Percentiles rank a stretch among this genome's conserved stretches.
These are phyloP conservation scores for Pimpla rufipes DNA, from an alignment of 2,888 invertebrate genomes.

Conservation along the genomic window DNA sequence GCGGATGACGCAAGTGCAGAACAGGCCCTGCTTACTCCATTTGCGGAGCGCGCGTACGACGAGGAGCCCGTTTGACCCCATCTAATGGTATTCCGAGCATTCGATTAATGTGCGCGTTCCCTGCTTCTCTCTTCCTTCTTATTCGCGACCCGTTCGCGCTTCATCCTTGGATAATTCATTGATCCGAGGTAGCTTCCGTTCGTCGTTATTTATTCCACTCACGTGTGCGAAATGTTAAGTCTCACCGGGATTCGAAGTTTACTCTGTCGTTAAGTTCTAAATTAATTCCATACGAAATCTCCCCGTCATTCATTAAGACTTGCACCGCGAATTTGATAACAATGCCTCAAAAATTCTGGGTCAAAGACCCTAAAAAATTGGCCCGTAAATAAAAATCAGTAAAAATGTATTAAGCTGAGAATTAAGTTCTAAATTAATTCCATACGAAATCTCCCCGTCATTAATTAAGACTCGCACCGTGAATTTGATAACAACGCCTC, in stretches of 20 bases:
- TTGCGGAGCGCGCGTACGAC: conserved; percentile 41
- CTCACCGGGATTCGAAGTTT: background rate
- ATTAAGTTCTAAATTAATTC: too few species aligned
- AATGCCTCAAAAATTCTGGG: too few species aligned
- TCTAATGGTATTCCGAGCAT: conserved; percentile 76
- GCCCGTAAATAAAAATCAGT: too few species aligned
- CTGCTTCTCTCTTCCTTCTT: conserved; percentile 42
- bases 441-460: too few species aligned
- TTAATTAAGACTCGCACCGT: too few species aligned
- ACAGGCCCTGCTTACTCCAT: conserved; percentile 7
- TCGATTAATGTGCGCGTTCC: conserved; percentile 75
- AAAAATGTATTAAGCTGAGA: too few species aligned
- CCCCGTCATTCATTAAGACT: too few species aligned
- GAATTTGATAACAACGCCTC: too few species aligned
- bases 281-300: too few species aligned
- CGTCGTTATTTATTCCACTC: conserved; percentile 4
- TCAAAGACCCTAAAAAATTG: too few species aligned
- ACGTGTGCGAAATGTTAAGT: background rate
- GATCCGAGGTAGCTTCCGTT: conserved; percentile 18
- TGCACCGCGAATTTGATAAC: too few species aligned
- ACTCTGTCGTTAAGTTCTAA: too few species aligned
- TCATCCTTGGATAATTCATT: conserved; percentile 62
- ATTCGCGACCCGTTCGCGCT: conserved; percentile 29
- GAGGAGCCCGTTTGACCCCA: conserved; percentile 74
- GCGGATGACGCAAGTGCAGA: conserved; percentile 61